Conservation (phyloP, 2,797 vertebrate species). For the Phyllotis vaccarum region DNA sequence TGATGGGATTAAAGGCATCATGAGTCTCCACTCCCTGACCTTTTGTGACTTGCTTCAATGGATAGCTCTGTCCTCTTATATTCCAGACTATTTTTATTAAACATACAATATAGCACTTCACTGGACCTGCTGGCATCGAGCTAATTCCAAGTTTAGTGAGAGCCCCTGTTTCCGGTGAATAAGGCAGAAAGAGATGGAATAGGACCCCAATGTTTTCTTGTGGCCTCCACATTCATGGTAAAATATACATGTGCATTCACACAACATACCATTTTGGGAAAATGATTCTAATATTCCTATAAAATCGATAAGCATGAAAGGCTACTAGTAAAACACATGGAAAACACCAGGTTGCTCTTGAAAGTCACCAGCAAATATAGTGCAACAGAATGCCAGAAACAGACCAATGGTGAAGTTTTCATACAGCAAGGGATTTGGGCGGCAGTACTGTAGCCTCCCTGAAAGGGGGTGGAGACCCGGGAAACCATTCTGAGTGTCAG, state of each 20-base stretch:
- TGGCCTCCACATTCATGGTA: background rate
- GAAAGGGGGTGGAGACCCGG: background rate
- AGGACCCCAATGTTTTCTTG: background rate
- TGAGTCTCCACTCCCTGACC: too few relatives aligned
- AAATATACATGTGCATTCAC: too few relatives aligned
- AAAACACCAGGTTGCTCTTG: background rate
- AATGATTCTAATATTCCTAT: background rate
- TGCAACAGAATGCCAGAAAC: background rate
- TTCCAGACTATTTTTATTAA: too few relatives aligned
- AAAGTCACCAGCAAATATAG: too few relatives aligned
- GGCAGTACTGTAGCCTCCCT: background rate
- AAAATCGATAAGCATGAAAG: background rate
- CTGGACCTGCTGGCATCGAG: background rate
- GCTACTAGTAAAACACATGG: background rate
- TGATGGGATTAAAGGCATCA: too few relatives aligned
- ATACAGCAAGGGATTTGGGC: rapidly evolving
- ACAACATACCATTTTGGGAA: too few relatives aligned
- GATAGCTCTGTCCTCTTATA: too few relatives aligned
- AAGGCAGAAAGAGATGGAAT: background rate
- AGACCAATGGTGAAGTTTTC: background rate
- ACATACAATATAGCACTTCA: too few relatives aligned
- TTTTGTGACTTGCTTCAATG: too few relatives aligned
- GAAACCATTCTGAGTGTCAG: background rate
- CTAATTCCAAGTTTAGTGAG: background rate
- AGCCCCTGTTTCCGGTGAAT: too few relatives aligned